phyloP scores from a whole-genome alignment of 2,113 vertebrate genomes.

The Myanophis thanlyinensis region DNA sequence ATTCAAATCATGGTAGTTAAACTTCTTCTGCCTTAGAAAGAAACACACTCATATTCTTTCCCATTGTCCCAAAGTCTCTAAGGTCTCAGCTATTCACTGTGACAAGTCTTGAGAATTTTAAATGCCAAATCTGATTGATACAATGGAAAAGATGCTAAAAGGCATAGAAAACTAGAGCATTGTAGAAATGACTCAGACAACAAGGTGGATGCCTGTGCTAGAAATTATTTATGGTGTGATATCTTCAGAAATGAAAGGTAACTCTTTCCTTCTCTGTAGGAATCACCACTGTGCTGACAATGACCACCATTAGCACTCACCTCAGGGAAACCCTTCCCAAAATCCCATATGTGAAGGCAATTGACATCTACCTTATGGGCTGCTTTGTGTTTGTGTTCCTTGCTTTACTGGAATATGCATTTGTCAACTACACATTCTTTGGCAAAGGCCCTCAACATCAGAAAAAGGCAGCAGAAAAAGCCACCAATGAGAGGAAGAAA shows the following conservation, averaged over 20 bases:
- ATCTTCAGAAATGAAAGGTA: neutral
- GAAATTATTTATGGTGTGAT: neutral
- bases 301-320: slow-evolving; percentile 96
- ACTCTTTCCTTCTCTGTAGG: slow-evolving; percentile 66
- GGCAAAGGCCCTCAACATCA: slow-evolving; percentile 87
- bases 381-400: slow-evolving; percentile 95
- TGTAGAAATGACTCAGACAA: neutral
- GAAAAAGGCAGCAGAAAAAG: slow-evolving; percentile 84
- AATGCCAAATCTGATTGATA: neutral
- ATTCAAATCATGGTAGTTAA: neutral
- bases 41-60: neutral
- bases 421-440: slow-evolving; percentile 97
- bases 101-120: neutral
- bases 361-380: slow-evolving; percentile 94
- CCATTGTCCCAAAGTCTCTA: neutral
- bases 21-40: neutral
- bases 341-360: slow-evolving; percentile 93
- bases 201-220: neutral
- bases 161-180: neutral
- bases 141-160: neutral
- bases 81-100: neutral
- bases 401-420: slow-evolving; percentile 91
- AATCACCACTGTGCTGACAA: slow-evolving; percentile 93
- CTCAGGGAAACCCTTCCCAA: slow-evolving; percentile 92
- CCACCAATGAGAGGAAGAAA: slow-evolving; percentile 71